phyloP scores from a whole-genome alignment of 2,797 vertebrate species.

The Rhyacichthys aspro region DNA sequence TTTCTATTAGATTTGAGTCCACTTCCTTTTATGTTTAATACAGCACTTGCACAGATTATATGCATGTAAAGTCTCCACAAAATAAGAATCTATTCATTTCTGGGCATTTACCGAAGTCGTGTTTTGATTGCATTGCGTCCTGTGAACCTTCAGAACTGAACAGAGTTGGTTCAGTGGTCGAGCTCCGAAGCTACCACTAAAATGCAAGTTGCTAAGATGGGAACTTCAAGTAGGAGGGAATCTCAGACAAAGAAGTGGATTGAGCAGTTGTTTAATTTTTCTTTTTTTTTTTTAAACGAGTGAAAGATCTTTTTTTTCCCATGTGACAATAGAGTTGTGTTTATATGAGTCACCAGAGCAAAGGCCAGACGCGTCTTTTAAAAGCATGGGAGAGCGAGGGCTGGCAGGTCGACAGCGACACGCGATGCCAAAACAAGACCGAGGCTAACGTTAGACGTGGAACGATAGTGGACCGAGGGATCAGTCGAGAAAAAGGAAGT shows the following conservation, averaged over 20 bases:
- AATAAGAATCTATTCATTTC: slow-evolving; percentile 4
- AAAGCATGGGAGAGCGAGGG: slow-evolving; percentile 29
- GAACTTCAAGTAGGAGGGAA: slow-evolving; percentile 72
- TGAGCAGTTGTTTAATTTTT: slow-evolving; percentile 34
- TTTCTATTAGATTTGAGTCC: slow-evolving; percentile 6
- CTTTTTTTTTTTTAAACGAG: slow-evolving; percentile 21
- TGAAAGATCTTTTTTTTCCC: slow-evolving; percentile 55
- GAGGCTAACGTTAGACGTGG: neutral
- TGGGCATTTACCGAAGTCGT: slow-evolving; percentile 18
- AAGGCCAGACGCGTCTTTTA: slow-evolving; percentile 17
- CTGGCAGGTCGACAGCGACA: slow-evolving; percentile 14
- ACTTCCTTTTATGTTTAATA: neutral
- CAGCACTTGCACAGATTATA: neutral
- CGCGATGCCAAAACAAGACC: slow-evolving; percentile 1
- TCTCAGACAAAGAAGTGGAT: slow-evolving; percentile 51
- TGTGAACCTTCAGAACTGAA: slow-evolving; percentile 56
- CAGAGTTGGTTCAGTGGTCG: slow-evolving; percentile 58
- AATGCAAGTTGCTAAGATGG: slow-evolving; percentile 78
- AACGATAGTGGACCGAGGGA: neutral
- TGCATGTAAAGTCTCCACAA: no score
- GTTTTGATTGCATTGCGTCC: slow-evolving; percentile 17
- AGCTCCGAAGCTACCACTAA: slow-evolving; percentile 50
- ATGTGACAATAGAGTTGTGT: slow-evolving; percentile 30
- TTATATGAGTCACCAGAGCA: neutral
- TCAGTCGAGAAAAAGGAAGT: no score